Base-by-base conservation (phyloP, 2,888 invertebrate species). In the Lissocephala sabroskyi region DNA sequence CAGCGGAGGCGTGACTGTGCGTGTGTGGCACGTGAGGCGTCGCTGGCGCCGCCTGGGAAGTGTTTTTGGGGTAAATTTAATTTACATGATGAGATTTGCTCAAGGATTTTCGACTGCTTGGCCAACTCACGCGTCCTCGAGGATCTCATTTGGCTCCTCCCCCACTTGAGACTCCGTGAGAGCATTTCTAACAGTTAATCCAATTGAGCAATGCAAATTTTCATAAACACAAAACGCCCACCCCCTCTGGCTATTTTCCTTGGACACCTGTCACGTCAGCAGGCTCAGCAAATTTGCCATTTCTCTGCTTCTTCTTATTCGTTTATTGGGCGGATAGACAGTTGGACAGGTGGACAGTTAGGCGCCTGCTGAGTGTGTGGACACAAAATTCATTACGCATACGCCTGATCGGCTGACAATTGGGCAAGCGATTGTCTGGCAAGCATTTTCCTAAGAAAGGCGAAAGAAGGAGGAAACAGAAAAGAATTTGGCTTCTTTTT, bases 31-130 rank as follows among this genome's bases (percentile, higher is more conserved):
- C n/a, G 37, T 37, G 64, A 57, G 58, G 65, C 56, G 74, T 23
- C 23, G 7, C 7, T 66, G 68, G 66, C 55, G n/a, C n/a, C n/a
- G n/a, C n/a, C n/a, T n/a, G n/a, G 75, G 64, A 70, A 70, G 67
- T 56, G 55, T 63, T 66, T 74, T n/a, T n/a, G n/a, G n/a, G 68
- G 63, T 56, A 74, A 68, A 68, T 68, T 74, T 68, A 74, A 68
- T 68, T 68, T 68, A 66, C 75, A 68, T 74, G 71, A 68, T 74
- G 71, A 66, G 75, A 68, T 74, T 74, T 74, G 66, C 59, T 52
- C 35, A 17, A 35, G 35, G 3, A 35, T 35, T 35, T 13, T 35
- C 10, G 35, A 3, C 35, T 16, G 14, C 35, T 35, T 23, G 4
- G 4, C 23, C 23, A 23, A 23, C 23, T 7, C 23, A 23, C 3